Base-by-base conservation (phyloP, 2,888 invertebrate species). In the Polydrusus cervinus region DNA sequence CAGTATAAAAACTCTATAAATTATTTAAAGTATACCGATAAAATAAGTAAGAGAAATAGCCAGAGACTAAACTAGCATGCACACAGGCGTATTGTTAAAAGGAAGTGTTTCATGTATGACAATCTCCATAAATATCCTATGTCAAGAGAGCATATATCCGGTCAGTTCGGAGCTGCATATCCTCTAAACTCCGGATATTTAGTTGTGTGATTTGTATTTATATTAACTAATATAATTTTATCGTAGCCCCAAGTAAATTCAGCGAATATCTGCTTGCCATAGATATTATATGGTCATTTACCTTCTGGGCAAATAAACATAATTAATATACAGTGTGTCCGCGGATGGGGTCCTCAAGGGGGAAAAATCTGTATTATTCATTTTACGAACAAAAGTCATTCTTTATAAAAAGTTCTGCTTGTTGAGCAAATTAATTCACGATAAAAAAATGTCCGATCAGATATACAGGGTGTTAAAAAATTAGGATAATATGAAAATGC, bases 61-160 rank as follows among this genome's bases (percentile, higher is more conserved):
- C 30, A 55, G 30, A 9, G 14, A 55, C 38, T 11, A 10, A 18
- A 66, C 53, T 20, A 40, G 53, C 53, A 66, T 66, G 20, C 30
- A 40, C 20, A 66, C 8, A 66, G 10, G 53, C 16, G 40, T 34
- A 57, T 68, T 57, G 16, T 68, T 49, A 51, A 16, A 61, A 67
- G 66, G 61, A 55, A 66, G 1, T 5, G 5, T 69, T 77, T 78
- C 78, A 79, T 80, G 78, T 80, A 75, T 79, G 78, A 79, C 80
- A 81, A 75, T 72, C 76, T 77, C 72, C 76, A 61, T 68, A 71
- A 75, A 68, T 67, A 60, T 61, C 66, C 47, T 40, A 20, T 20
- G 78, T 65, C 73, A 76, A 73, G 70, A 73, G 62, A 77, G 75
- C 80, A 78, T 79, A 76, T 78, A 79, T 81, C 81, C 81, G 81